Conservation (phyloP, 2,888 invertebrate species). For the Euclidia mi region DNA sequence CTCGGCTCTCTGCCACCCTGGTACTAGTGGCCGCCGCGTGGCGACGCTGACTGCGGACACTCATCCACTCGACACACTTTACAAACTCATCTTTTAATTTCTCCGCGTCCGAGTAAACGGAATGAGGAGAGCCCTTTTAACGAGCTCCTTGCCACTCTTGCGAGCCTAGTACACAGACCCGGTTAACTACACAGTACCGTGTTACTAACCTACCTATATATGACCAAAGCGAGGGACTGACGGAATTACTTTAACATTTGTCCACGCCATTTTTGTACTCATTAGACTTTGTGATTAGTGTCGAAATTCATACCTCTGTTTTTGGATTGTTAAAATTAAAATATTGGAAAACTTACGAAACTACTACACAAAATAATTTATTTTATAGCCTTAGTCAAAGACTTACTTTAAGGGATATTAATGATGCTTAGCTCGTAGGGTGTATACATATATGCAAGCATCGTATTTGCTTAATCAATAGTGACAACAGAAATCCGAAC, state of each 20-base stretch:
- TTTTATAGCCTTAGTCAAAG: background rate
- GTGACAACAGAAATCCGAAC: constrained; percentile 6
- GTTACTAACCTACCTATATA: constrained; percentile 4
- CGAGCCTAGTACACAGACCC: constrained; percentile 1
- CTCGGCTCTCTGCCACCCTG: background rate
- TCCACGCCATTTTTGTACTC: constrained; percentile 3
- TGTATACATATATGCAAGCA: constrained; percentile 6
- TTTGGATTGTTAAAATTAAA: too few species aligned
- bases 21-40: constrained; percentile 5
- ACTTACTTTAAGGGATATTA: constrained; percentile 1
- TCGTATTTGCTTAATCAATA: constrained; percentile 21
- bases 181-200: background rate
- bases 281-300: constrained; percentile 1
- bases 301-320: background rate
- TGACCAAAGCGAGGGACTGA: background rate
- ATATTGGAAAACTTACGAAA: too few species aligned
- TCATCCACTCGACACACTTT: constrained; percentile 55
- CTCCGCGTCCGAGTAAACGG: constrained; percentile 21
- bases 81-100: constrained; percentile 51
- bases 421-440: background rate
- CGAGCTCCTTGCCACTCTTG: constrained; percentile 13
- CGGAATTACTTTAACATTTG: constrained; percentile 5
- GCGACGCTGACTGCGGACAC: constrained; percentile 20
- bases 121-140: constrained; percentile 14
- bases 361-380: background rate